These are phyloP conservation scores for Tetraodon nigroviridis DNA, from an alignment of 2,113 vertebrate species.

Conservation along the genomic window DNA sequence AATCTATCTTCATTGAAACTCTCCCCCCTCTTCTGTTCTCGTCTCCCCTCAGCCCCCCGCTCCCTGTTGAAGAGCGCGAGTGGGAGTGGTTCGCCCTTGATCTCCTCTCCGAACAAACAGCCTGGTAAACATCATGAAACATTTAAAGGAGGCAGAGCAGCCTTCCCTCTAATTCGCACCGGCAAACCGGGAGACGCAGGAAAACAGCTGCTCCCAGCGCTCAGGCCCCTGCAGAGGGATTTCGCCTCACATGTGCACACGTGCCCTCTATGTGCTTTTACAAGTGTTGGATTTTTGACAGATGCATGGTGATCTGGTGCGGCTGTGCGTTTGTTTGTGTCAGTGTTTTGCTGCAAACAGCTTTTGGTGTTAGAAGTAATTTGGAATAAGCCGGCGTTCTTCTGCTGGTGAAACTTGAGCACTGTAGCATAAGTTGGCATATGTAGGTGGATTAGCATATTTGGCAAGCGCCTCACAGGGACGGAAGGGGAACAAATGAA, in stretches of 20 bases:
- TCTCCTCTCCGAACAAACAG: constrained; percentile 74
- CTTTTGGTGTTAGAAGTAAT: constrained; percentile 5
- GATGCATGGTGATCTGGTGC: background rate
- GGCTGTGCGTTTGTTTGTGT: background rate
- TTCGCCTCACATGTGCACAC: constrained; percentile 15
- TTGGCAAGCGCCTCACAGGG: constrained; percentile 24
- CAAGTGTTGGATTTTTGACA: background rate
- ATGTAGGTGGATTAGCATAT: constrained; percentile 40
- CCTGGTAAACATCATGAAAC: constrained; percentile 81
- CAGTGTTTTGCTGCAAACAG: background rate
- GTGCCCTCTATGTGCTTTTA: background rate
- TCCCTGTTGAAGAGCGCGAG: constrained; percentile 36
- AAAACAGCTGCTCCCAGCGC: constrained; percentile 66
- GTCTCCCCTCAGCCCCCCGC: background rate
- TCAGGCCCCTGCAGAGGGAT: constrained; percentile 19
- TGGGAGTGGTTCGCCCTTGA: constrained; percentile 68
- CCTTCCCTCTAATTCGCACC: constrained; percentile 69
- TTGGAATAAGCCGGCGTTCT: constrained; percentile 1
- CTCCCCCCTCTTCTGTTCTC: constrained; percentile 7
- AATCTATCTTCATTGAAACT: constrained; percentile 12
- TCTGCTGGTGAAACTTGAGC: constrained; percentile 5
- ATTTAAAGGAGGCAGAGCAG: constrained; percentile 73
- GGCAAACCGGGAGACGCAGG: constrained; percentile 57
- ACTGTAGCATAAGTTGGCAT: constrained; percentile 16
- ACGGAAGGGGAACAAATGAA: constrained; percentile 46